These are phyloP conservation scores for Coendou prehensilis DNA, from an alignment of 2,797 vertebrate genomes.

Conservation along the genomic window DNA sequence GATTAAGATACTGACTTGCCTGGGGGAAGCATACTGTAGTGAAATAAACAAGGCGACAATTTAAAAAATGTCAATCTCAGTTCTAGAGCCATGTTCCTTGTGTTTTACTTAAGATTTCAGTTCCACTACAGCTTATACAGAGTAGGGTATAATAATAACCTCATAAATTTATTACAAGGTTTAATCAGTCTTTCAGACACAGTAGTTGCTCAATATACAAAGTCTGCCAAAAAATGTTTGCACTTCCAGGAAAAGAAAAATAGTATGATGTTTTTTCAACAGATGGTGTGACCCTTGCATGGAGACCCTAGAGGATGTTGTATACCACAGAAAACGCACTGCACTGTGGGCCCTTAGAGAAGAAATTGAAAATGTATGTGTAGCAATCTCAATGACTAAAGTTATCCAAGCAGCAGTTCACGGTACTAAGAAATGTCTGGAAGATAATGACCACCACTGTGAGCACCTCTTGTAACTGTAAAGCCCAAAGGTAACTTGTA, in stretches of 20 bases:
- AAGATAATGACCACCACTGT: neutral
- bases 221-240: neutral
- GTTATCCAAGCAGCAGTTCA: neutral
- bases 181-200: neutral
- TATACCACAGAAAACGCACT: neutral
- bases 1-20: neutral
- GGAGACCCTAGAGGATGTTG: too few species aligned
- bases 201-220: neutral
- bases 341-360: neutral
- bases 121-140: neutral
- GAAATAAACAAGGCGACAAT: neutral
- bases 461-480: neutral
- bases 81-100: neutral
- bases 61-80: neutral
- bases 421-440: neutral
- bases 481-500: neutral
- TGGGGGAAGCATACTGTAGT: neutral
- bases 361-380: neutral
- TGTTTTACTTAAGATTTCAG: conserved; percentile 25
- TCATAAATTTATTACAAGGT: conserved; percentile 26
- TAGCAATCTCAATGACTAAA: neutral
- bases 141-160: neutral
- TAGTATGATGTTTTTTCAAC: neutral
- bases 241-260: neutral
- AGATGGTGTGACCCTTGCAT: neutral